Percentiles rank a stretch among this genome's conserved stretches.
Evolutionary conservation across 2,888 invertebrate genomes (phyloP).

Genomic region (Sarcophaga caerulescens): DNA sequence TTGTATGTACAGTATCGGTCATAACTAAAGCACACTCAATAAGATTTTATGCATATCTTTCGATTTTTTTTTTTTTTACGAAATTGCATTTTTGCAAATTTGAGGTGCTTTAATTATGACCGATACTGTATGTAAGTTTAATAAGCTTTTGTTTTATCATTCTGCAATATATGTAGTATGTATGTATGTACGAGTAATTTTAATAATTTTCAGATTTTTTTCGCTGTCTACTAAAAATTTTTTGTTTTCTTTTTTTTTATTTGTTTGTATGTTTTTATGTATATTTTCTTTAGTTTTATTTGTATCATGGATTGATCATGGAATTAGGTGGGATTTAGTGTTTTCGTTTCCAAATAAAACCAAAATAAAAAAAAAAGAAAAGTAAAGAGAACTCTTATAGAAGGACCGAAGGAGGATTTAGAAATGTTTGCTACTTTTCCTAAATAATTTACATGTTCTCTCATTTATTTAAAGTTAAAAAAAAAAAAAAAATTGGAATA

Average conservation of each 20-base stretch:
- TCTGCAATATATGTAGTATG: neutral
- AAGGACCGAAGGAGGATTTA: neutral
- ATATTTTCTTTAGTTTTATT: neutral
- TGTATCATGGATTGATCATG: constrained; percentile 39
- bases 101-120: neutral
- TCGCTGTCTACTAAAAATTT: constrained; percentile 44
- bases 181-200: constrained; percentile 22
- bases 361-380: neutral
- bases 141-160: constrained; percentile 32
- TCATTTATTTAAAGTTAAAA: constrained; percentile 58
- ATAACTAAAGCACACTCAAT: no score
- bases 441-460: constrained; percentile 53
- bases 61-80: no score
- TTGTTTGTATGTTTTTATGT: neutral
- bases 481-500: constrained; percentile 69
- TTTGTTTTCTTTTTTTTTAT: no score
- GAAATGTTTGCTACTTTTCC: constrained; percentile 33
- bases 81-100: no score
- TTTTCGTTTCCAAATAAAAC: constrained; percentile 33
- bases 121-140: neutral
- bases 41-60: no score
- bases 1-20: no score
- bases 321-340: constrained; percentile 71
- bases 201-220: constrained; percentile 36
- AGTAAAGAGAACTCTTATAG: neutral